phyloP scores from a whole-genome alignment of 2,888 invertebrate genomes.

The Pyralis farinalis region DNA sequence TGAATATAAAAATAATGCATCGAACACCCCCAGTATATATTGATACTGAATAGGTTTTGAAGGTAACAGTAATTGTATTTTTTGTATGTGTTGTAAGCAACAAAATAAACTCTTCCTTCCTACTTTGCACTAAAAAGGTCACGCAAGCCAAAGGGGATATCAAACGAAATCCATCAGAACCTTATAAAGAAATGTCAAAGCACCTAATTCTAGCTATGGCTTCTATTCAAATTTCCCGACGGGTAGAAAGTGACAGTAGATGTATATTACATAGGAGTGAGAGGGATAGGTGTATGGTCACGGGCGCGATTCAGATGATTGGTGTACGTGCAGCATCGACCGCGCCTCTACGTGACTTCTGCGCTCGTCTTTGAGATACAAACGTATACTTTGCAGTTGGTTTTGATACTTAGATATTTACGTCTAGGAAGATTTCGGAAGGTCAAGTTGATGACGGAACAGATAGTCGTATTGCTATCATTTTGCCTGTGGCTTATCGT shows the following conservation, averaged over 20 bases:
- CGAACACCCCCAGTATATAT: too few species aligned
- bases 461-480: too few species aligned
- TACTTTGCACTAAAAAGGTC: constrained; percentile 20
- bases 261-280: constrained; percentile 24
- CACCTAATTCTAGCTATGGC: constrained; percentile 64
- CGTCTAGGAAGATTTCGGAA: too few species aligned
- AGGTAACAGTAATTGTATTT: too few species aligned
- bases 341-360: constrained; percentile 72
- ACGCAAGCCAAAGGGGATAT: constrained; percentile 40
- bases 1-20: too few species aligned
- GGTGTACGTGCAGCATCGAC: constrained; percentile 73
- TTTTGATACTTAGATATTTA: constrained; percentile 48
- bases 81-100: too few species aligned
- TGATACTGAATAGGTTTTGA: too few species aligned
- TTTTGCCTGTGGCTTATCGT: too few species aligned
- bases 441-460: too few species aligned
- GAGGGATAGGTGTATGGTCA: constrained; percentile 57
- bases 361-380: constrained; percentile 39
- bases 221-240: constrained; percentile 73
- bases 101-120: constrained; percentile 10
- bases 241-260: constrained; percentile 40
- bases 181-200: constrained; percentile 71
- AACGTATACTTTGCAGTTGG: constrained; percentile 24
- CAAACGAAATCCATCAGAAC: constrained; percentile 70
- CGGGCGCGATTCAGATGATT: constrained; percentile 73